Base-by-base conservation (phyloP, 2,888 invertebrate species). In the Teleiodes luculella region DNA sequence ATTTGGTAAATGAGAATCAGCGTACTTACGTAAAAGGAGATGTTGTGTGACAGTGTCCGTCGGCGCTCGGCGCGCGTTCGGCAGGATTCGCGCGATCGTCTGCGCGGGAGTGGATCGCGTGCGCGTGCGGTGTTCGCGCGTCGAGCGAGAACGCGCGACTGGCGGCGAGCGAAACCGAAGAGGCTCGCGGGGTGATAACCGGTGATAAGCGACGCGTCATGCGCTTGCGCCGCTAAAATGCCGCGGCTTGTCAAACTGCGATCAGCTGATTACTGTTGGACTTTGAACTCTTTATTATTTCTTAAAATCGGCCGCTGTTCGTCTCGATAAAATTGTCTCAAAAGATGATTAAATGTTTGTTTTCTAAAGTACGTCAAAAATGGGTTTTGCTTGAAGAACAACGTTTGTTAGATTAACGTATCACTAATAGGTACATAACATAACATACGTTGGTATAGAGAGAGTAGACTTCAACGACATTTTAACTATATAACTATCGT, bases 181-280 rank as follows among this genome's bases (percentile, higher is more conserved):
- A 78, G 82, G 77, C 80, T 78, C 78, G 76, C 74, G 70, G 75
- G 78, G 80, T 85, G 86, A 86, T 86, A 86, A 83, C 82, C 72
- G 72, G 80, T 86, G 86, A 86, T 86, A 86, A 85, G 79, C 78
- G 73, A 50, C 75, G 75, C 77, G 80, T 79, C 78, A 79, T 72
- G 76, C 39, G 30, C 48, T 5, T 65, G 63, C 57, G 63, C 67
- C 65, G 55, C 61, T 68, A 68, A 71, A 69, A 66, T 67, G 64
- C 47, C 24, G 56, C 56, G 28, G 13, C 11, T 6, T 24, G 24
- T 24, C 24, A 4, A 24, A 24, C 24, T 3, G 3, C 6, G 24
- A 24, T 24, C 24, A 24, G 24, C 24, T 24, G 24, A 24, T 24
- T 3, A 24, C 24, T 24, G 24, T 24, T 24, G 24, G 24, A 24